Evolutionary conservation across 1,140 invertebrate species (phyloP), one percentile per base, ranked within the genome.

Genomic region (Procambarus virginalis): DNA sequence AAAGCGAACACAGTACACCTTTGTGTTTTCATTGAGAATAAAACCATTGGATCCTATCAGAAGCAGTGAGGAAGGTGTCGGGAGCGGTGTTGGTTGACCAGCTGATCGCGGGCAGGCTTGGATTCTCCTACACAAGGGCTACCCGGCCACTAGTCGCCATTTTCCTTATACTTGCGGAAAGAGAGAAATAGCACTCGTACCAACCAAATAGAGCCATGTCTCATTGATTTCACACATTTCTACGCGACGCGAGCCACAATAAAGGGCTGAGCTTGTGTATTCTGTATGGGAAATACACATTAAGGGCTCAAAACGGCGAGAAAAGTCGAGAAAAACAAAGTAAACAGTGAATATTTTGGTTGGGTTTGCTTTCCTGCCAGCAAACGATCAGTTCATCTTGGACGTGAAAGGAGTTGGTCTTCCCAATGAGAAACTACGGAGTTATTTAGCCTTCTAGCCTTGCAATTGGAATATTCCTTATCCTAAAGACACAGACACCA

Each of bases 131-230:
- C 58, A 83, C 81, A 83, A 83, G 58, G 81, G 81, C 34, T 83
- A 8, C 20, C 64, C 6, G 17, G 22, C 45, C 81, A 14, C 2
- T 20, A 20, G 81, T 48, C 64, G 58, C 81, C 58, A 83, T 83
- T 51, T 68, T 83, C 81, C 81, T 48, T 83, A 64, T 83, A 83
- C 45, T 68, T 60, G 9, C 81, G 60, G 60, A 83, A 49, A 83
- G 81, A 68, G 81, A 83, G 64, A 83, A 70, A 45, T 9, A 83
- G 81, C 55, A 83, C 22, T 73, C 5, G 68, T 73, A 73, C 68
- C 68, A 73, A 83, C 55, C 81, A 10, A 48, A 83, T 22, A 20
- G n/a, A 68, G n/a, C 60, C 14, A 46, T 10, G 81, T 70, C 78
- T 12, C 64, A 49, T 48, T 64, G 81, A 83, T 70, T 83, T 70